phyloP scores from a whole-genome alignment of 1,140 invertebrate genomes.

The Halesus radiatus region DNA sequence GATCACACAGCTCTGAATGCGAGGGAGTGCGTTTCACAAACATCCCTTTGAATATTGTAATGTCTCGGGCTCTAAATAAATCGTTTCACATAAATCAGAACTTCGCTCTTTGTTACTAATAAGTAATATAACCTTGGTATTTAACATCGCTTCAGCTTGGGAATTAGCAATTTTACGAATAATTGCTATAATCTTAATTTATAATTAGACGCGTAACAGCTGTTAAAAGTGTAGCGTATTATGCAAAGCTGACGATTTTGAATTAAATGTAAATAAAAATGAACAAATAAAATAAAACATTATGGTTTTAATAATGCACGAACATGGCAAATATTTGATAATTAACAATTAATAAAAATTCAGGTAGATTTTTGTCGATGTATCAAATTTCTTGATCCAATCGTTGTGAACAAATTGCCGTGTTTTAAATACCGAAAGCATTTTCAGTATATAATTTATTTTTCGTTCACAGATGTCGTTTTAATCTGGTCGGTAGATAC shows the following conservation, averaged over 20 bases:
- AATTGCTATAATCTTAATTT: neutral
- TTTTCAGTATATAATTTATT: neutral
- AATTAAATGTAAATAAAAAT: too few relatives aligned
- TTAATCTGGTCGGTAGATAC: neutral
- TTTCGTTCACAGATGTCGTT: neutral
- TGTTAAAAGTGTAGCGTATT: too few relatives aligned
- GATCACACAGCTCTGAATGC: conserved; percentile 29
- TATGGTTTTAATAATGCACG: too few relatives aligned
- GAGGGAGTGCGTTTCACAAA: conserved; percentile 27
- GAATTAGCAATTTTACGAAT: conserved; percentile 14
- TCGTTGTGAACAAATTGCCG: neutral
- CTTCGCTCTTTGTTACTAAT: conserved; percentile 34
- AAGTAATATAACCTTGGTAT: neutral
- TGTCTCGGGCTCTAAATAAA: conserved; percentile 45
- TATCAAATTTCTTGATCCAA: conserved; percentile 10
- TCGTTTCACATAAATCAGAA: conserved; percentile 51
- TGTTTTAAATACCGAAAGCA: neutral
- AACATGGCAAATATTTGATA: too few relatives aligned
- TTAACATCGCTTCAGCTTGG: neutral
- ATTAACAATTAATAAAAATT: too few relatives aligned
- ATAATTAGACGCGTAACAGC: neutral
- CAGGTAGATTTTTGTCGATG: neutral
- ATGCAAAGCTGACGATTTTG: too few relatives aligned
- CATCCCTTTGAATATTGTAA: conserved; percentile 41
- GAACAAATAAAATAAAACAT: too few relatives aligned